Evolutionary conservation across 2,797 vertebrate species (phyloP).

Genomic region (Oceanodroma leucorhoa): DNA sequence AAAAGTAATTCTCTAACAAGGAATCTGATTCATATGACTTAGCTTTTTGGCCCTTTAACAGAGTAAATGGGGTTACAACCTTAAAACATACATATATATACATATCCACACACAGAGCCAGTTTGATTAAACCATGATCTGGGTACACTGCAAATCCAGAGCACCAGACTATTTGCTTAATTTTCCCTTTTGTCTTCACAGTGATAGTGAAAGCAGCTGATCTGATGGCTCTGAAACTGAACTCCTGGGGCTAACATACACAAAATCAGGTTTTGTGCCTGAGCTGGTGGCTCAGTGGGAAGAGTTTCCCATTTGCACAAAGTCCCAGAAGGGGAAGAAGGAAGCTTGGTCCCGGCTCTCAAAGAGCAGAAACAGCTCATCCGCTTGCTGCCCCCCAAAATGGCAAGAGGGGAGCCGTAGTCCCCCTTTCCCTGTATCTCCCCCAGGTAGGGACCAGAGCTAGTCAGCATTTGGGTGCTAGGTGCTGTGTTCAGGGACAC

Average conservation of each 20-base stretch:
- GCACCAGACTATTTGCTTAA: neutral
- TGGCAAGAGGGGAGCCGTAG: accelerated
- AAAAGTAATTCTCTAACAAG: constrained; percentile 15
- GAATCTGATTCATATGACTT: constrained; percentile 24
- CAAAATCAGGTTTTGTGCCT: neutral
- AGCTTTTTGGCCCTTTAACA: neutral
- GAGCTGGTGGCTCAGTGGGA: neutral
- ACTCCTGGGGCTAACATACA: neutral
- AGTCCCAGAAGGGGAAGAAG: neutral
- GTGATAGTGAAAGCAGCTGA: neutral
- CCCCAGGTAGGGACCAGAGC: accelerated
- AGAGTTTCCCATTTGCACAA: neutral
- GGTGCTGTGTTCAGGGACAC: neutral
- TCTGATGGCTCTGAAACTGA: neutral
- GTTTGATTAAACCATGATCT: neutral
- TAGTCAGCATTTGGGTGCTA: neutral
- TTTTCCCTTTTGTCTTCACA: neutral
- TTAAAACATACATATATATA: neutral
- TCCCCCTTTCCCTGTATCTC: neutral
- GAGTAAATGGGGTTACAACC: neutral
- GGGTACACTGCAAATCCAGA: neutral
- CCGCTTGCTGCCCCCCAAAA: neutral
- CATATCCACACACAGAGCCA: neutral
- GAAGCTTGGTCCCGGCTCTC: neutral
- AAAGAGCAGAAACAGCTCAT: neutral